Percentiles rank a stretch among this genome's conserved stretches.
Evolutionary conservation across 1,140 invertebrate genomes (phyloP).

Genomic region (Phenacoccus solenopsis): DNA sequence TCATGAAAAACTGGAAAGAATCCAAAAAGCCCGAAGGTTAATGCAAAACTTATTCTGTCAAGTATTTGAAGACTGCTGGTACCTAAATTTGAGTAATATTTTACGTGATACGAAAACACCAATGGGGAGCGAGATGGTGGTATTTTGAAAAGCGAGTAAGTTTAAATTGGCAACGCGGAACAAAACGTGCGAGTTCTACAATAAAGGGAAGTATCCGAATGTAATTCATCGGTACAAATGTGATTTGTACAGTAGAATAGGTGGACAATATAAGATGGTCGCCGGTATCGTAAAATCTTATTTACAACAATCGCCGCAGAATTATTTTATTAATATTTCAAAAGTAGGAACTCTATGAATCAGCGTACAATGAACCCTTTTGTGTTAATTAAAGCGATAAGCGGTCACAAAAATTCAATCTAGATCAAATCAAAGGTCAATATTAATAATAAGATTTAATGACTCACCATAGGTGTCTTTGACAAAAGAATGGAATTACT

Average conservation of each 20-base stretch:
- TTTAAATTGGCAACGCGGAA: neutral
- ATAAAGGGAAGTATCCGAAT: neutral
- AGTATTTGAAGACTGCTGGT: too few relatives aligned
- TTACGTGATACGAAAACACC: neutral
- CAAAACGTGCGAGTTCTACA: neutral
- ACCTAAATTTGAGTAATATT: too few relatives aligned
- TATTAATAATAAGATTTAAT: neutral
- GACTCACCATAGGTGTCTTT: neutral
- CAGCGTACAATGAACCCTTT: neutral
- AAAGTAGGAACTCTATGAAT: neutral
- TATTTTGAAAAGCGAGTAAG: neutral
- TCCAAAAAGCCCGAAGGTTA: too few relatives aligned
- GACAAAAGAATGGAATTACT: neutral
- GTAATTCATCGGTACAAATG: neutral
- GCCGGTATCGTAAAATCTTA: too few relatives aligned
- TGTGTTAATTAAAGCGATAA: neutral
- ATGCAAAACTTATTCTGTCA: too few relatives aligned
- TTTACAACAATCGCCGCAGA: neutral
- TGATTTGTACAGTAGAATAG: neutral
- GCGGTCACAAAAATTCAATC: neutral
- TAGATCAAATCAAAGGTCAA: constrained; percentile 2
- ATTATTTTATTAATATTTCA: neutral
- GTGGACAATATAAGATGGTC: neutral
- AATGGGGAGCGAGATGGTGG: neutral
- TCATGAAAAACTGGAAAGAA: too few relatives aligned